Base-by-base conservation (phyloP, 2,888 invertebrate species). In the Reticulitermes lucifugus region DNA sequence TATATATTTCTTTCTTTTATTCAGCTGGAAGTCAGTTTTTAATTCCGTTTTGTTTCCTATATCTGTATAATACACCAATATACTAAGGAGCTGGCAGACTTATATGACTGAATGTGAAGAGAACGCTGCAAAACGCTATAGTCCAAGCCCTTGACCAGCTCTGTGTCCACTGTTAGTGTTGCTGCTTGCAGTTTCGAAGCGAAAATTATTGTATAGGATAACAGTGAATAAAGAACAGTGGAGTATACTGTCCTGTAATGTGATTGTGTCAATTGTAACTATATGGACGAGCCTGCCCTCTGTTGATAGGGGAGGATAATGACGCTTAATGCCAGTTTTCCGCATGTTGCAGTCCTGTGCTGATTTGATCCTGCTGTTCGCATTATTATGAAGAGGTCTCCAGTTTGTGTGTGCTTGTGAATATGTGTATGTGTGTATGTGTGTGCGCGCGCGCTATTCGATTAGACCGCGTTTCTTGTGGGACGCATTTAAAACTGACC, bases 251-350 rank as follows among this genome's bases (percentile, higher is more conserved):
- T 81, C 43, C 70, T 22, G 46, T 83, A 86, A 86, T 86, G 71
- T 86, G 86, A 83, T 85, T 85, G 73, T 77, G 83, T 80, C 85
- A 86, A 84, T 85, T 85, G 79, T 80, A 73, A 83, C 71, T 71
- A 46, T 83, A 85, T 83, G 55, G 79, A 51, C 82, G 84, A 55
- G 85, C n/a, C 82, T 86, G 85, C 84, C 81, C 59, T 46, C 80
- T 65, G 85, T 79, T 85, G 86, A 86, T 86, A 86, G 79, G 85
- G 85, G 43, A 25, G 85, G 83, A 83, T 86, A 86, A 86, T 86
- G 85, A 80, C 82, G 80, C 84, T 86, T 85, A 86, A 86, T 84
- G 86, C 83, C 84, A 83, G 81, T 71, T 80, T 80, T 71, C 75
- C 79, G 79, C 60, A 41, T 81, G 81, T 43, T 65, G 65, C 18